Percentiles rank a stretch among this genome's conserved stretches.
phyloP scores from a whole-genome alignment of 2,888 invertebrate genomes.

The Drosophila fungiperda region DNA sequence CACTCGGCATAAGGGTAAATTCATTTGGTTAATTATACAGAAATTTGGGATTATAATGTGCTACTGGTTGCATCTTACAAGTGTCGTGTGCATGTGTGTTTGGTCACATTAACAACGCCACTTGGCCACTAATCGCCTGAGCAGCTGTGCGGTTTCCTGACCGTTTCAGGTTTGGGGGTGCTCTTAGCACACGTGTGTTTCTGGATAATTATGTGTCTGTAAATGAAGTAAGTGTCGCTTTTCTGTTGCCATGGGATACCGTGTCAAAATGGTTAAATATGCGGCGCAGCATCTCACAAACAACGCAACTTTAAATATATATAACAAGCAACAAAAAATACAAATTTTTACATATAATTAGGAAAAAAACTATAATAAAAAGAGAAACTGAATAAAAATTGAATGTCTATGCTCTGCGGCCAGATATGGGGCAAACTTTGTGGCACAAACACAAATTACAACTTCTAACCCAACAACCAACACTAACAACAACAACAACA shows the following conservation, averaged over 20 bases:
- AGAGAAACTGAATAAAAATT: conserved; percentile 41
- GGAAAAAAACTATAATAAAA: conserved; percentile 5
- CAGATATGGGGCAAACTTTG: conserved; percentile 65
- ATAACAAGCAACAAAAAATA: conserved; percentile 21
- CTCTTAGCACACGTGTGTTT: neutral
- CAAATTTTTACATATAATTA: conserved; percentile 12
- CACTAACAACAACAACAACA: conserved; percentile 10
- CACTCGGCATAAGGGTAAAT: conserved; percentile 67
- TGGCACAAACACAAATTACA: conserved; percentile 76
- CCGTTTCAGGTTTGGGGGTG: conserved; percentile 21
- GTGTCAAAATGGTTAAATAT: conserved; percentile 50
- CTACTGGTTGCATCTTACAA: conserved; percentile 4
- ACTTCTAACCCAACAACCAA: conserved; percentile 42
- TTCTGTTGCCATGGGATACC: conserved; percentile 33
- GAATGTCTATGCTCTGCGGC: conserved; percentile 58
- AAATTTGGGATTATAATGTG: conserved; percentile 51
- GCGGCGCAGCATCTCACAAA: conserved; percentile 43
- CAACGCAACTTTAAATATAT: conserved; percentile 66
- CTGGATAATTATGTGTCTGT: conserved; percentile 23
- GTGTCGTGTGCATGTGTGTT: neutral
- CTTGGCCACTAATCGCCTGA: conserved; percentile 37
- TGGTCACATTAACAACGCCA: conserved; percentile 16
- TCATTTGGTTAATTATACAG: conserved; percentile 76
- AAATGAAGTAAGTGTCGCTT: conserved; percentile 39
- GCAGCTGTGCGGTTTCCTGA: conserved; percentile 46